Evolutionary conservation across 2,797 vertebrate species (phyloP), one percentile per base, ranked within the genome.

Genomic region (Falco berigora): DNA sequence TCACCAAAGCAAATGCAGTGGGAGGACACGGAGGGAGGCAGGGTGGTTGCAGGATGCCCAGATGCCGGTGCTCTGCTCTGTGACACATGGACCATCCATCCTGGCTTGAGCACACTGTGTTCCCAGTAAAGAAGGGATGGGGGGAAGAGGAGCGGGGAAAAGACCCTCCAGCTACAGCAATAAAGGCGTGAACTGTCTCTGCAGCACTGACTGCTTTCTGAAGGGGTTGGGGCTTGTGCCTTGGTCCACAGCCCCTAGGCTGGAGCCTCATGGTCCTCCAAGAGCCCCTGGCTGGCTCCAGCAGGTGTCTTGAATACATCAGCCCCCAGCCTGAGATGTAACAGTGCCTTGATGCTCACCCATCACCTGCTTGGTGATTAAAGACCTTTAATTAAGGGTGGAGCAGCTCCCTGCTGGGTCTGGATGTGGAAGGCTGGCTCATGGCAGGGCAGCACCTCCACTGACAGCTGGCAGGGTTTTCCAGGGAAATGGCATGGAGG

Each of bases 111-210:
- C 69, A 18, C 46, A 25, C 42, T 2, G 6, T 55, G 20, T 73
- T 40, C 77, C 56, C 5, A 8, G 77, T 49, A 73, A 71, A 59
- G 62, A 56, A 72, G 67, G 44, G 68, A 66, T 40, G 38, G 19
- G 14, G 8, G 42, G 28, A 14, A 88, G 42, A 75, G 20, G 47
- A 78, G 46, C 14, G 40, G 59, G 42, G 32, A 42, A 64, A 76
- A 24, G 49, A 8, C 27, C 61, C 72, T 90, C 66, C 88, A 76
- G 85, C 73, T 73, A 44, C 32, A 90, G 47, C 62, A 97, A 95
- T 97, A 97, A 97, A 96, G 44, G 52, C 76, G 52, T 92, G 74
- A 95, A 59, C 47, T 36, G 19, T 13, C 21, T 56, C 22, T 82
- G 77, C 0, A 13, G 58, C 53, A n/a, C 55, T 6, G 53, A 32